Evolutionary conservation across 2,113 vertebrate species (phyloP), one percentile per base, ranked within the genome.

Genomic region (Leptocoma aspasia): DNA sequence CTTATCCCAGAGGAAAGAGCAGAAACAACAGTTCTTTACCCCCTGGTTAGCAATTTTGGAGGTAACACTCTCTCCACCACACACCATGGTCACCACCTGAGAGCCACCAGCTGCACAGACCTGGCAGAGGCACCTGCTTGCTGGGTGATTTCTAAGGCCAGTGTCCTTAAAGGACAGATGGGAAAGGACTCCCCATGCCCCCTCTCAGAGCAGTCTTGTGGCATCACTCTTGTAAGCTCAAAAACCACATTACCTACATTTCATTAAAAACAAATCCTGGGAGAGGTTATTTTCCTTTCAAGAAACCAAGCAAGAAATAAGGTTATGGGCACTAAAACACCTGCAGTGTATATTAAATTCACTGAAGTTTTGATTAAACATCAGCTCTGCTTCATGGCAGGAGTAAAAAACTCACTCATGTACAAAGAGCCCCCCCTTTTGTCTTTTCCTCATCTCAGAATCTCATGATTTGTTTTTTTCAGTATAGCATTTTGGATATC

Each of bases 281-380:
- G 86, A 95, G 78, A 94, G 4, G 54, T 76, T 92, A 87, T 94
- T 96, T 95, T 90, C 61, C 70, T 89, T 94, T 93, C 84, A 94
- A 82, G 84, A 94, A 95, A 91, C 37, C 53, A 85, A 94, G 87
- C 52, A 96, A 94, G 87, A 90, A 96, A 93, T 96, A 91, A 96
- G 84, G 69, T 87, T 96, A 86, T 70, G 84, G 81, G 77, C 86
- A 91, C 86, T 91, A 89, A 86, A 96, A 91, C 82, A 94, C 61
- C 56, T 94, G 63, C 70, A 72, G 73, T 72, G 53, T 95, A 82
- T 79, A 96, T 94, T 93, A 94, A 89, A 91, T 91, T 87, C 69
- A 68, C 65, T 41, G 73, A 89, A 87, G 49, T 95, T 96, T 94
- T 94, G 92, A 94, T 96, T 94, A 96, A 94, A 91, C 64, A 94